Percentiles rank a stretch among this genome's conserved stretches.
These are phyloP conservation scores for Pyrrhosoma nymphula DNA, from an alignment of 2,888 invertebrate genomes.

Conservation along the genomic window DNA sequence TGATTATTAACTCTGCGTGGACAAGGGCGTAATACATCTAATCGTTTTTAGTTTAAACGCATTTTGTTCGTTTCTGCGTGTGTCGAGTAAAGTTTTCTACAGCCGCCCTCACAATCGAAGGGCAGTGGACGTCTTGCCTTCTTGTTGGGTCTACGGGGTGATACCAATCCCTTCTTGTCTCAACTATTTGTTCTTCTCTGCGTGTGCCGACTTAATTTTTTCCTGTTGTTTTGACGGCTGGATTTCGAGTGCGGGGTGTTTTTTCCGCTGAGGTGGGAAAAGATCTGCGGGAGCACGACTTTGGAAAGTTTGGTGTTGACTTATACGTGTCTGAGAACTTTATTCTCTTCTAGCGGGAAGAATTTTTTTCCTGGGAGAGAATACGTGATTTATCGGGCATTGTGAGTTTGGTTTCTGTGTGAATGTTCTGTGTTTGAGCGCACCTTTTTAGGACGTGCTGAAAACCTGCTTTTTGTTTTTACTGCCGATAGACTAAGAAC, in stretches of 20 bases:
- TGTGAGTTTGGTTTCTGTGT: neutral
- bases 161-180: neutral
- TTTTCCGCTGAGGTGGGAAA: neutral
- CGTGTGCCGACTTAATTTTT: neutral
- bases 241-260: neutral
- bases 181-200: neutral
- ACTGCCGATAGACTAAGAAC: no score
- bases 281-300: neutral
- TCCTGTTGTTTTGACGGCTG: neutral
- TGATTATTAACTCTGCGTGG: no score
- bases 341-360: neutral
- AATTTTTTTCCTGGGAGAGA: neutral
- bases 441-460: neutral
- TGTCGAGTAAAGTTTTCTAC: no score
- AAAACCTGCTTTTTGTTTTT: no score
- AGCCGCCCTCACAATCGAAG: no score
- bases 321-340: neutral
- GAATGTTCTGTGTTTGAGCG: neutral
- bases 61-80: no score
- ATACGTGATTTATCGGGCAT: neutral
- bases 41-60: no score
- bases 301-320: neutral
- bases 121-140: no score
- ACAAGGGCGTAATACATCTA: no score
- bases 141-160: no score